A percentile compares a stretch with the other conserved stretches of the same genome.
phyloP scores from a whole-genome alignment of 2,888 invertebrate species.

The Nomada goodeniana region DNA sequence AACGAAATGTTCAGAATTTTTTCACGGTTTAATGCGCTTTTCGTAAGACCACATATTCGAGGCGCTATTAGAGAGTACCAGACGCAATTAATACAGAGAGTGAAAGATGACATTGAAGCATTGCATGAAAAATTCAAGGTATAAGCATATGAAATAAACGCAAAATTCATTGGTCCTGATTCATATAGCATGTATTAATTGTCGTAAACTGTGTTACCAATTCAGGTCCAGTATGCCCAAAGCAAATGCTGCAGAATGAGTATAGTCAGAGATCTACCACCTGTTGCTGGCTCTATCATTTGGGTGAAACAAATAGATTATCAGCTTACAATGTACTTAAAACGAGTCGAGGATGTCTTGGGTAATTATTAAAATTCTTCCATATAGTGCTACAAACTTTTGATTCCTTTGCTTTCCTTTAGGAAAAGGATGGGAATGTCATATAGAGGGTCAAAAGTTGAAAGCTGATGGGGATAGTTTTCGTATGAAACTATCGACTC shows the following conservation, averaged over 20 bases:
- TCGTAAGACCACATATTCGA: conserved; percentile 99
- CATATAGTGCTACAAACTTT: not conserved
- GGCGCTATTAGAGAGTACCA: conserved; percentile 99
- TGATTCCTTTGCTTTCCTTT: not conserved
- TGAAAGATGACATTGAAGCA: conserved; percentile 99
- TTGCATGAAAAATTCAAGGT: conserved; percentile 99
- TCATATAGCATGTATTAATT: conserved; percentile 7
- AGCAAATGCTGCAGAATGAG: conserved; percentile 97
- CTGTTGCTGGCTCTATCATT: conserved; percentile 98
- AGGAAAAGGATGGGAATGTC: conserved; percentile 99
- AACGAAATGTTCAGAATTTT: conserved; percentile 99
- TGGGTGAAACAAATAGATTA: conserved; percentile 99
- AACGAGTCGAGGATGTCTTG: conserved; percentile 98
- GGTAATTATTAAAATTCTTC: conserved; percentile 85
- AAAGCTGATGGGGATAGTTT: conserved; percentile 99
- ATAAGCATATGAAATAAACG: conserved; percentile 30
- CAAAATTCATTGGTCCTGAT: not conserved
- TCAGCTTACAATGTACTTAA: conserved; percentile 97
- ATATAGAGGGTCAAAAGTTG: conserved; percentile 98
- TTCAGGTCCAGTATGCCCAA: conserved; percentile 96
- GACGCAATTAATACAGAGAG: conserved; percentile 98
- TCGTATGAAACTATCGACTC: conserved; percentile 97
- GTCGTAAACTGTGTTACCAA: conserved; percentile 39
- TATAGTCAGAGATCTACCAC: conserved; percentile 96
- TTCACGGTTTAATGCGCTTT: conserved; percentile 99